A percentile compares a stretch with the other conserved stretches of the same genome.
These are phyloP conservation scores for Heliangelus exortis DNA, from an alignment of 2,797 vertebrate genomes.

Conservation along the genomic window DNA sequence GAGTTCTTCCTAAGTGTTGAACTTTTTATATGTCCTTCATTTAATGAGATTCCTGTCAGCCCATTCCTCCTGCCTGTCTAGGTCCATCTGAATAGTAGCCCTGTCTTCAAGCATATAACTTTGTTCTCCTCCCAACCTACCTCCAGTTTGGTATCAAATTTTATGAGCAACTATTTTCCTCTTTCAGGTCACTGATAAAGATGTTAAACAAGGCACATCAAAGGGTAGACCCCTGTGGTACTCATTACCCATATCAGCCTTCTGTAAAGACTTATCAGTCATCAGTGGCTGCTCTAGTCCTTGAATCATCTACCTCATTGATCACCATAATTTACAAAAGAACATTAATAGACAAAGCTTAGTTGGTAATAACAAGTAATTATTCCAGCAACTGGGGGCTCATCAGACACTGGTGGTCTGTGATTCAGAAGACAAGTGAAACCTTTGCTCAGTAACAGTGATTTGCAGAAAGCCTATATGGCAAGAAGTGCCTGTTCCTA, in stretches of 20 bases:
- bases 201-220: neutral
- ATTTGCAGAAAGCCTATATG: neutral
- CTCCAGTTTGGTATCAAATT: neutral
- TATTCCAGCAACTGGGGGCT: slow-evolving; percentile 12
- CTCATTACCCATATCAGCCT: neutral
- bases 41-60: neutral
- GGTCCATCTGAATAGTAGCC: neutral
- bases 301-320: neutral
- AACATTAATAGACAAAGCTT: slow-evolving; percentile 21
- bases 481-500: neutral
- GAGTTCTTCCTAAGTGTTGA: neutral
- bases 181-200: neutral
- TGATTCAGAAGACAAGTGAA: neutral
- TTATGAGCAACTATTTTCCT: neutral
- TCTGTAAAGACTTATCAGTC: slow-evolving; percentile 36
- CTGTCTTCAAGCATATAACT: neutral
- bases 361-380: slow-evolving; percentile 18
- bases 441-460: neutral
- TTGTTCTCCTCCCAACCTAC: neutral
- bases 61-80: neutral
- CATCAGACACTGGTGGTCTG: neutral
- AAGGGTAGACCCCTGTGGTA: neutral
- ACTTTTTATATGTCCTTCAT: neutral
- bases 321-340: slow-evolving; percentile 38
- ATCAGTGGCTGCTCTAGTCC: neutral